Base-by-base conservation (phyloP, 2,888 invertebrate genomes). In the Philereme vetulata region DNA sequence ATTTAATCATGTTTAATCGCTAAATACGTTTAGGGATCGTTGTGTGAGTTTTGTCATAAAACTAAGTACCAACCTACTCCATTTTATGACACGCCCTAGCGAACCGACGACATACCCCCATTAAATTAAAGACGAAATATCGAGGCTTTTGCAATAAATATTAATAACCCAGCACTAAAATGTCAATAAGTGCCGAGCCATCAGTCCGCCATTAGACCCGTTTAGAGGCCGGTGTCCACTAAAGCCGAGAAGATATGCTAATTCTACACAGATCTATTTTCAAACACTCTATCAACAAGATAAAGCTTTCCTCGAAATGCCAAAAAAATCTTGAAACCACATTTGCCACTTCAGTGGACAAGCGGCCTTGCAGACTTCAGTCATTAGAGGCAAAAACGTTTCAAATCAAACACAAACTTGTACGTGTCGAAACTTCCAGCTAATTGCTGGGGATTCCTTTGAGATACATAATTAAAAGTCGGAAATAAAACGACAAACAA, bases 351-450 rank as follows among this genome's bases (percentile, higher is more conserved):
- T 61, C 50, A n/a, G 46, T 53, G 10, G 56, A 50, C 36, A 43
- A 4, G 33, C 10, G 10, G 32, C 48, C 53, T 36, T n/a, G 50
- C 7, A 59, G 44, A 49, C 38, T 45, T 58, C 42, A 82, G 85
- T 88, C 88, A 88, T 90, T 90, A 90, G 82, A 72, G 80, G 76
- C 77, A 80, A 86, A 85, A 87, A 86, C 84, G 78, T 79, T 84
- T 80, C 78, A 84, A 88, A 70, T 86, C 88, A 86, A 90, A 89
- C 78, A 79, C 74, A 68, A 86, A 88, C 77, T 86, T 77, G 56
- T 74, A 72, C 81, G 82, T 83, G 82, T 75, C 62, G 67, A 76
- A 86, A 66, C 64, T 69, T 67, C 60, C 63, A 51, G 49, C 66
- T 75, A 75, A 76, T 76, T 74, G 68, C 73, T 58, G 64, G 54